Evolutionary conservation across 2,797 vertebrate genomes (phyloP), one percentile per base, ranked within the genome.

Genomic region (Scomberomorus guttatus): DNA sequence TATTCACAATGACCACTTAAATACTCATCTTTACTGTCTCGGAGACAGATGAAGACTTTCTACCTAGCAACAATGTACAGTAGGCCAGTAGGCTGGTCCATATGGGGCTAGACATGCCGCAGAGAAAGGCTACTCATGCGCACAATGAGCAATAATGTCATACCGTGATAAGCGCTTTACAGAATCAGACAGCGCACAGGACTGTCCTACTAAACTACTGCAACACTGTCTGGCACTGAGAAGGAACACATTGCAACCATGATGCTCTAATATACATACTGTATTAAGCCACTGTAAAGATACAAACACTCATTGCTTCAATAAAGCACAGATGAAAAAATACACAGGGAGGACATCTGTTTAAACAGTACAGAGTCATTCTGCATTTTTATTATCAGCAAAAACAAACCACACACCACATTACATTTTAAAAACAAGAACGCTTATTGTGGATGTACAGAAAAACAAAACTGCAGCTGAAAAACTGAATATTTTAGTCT

Each of bases 341-440:
- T 5, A 88, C 54, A 74, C 77, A 34, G n/a, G 15, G 22, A 20
- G 50, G 52, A 24, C 37, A 4, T 66, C 8, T 63, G 39, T 82
- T 91, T 83, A 87, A 94, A 94, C 89, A 88, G 79, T 85, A 87
- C 85, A 92, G 85, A 90, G 80, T 91, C 83, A 65, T 90, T 92
- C 83, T 92, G 83, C 80, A 85, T 91, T 92, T 94, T 95, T 93
- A 93, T 93, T 95, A 85, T 93, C 84, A 77, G 90, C 94, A 94
- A 93, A 93, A 94, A 93, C 88, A 91, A 91, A 87, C 65, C 88
- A 91, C 90, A 91, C 92, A 89, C 84, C 84, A 95, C 91, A 93
- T 92, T 93, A 93, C 91, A 92, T 82, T 92, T 92, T 84, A 88
- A 85, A 93, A 93, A 93, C 88, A 88, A 86, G 77, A 89, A 91